Evolutionary conservation across 1,140 invertebrate genomes (phyloP).

Genomic region (Pissodes strobi): DNA sequence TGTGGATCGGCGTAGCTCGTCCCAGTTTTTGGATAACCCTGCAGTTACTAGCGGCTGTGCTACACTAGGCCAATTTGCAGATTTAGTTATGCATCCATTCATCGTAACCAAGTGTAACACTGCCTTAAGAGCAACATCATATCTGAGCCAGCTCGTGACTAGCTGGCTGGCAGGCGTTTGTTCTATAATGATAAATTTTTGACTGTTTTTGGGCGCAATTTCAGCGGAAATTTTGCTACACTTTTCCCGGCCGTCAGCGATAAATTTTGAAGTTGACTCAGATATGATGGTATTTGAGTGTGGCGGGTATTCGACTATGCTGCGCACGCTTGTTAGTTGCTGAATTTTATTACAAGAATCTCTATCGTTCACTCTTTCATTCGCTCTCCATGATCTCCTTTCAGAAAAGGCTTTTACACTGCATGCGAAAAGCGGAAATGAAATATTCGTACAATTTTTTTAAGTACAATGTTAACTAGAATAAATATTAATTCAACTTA

Average conservation of each 20-base stretch:
- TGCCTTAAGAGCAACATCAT: conserved; percentile 60
- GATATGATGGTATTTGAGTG: conserved; percentile 70
- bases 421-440: too few species aligned
- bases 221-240: conserved; percentile 42
- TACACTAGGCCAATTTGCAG: conserved; percentile 9
- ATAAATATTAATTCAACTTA: too few species aligned
- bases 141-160: conserved; percentile 63
- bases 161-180: conserved; percentile 36
- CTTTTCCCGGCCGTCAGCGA: conserved; percentile 56
- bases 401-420: too few species aligned
- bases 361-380: too few species aligned
- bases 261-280: conserved; percentile 61
- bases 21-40: conserved; percentile 60
- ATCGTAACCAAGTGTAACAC: conserved; percentile 21
- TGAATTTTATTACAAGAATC: too few species aligned
- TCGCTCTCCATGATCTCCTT: too few species aligned
- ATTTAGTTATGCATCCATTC: not conserved
- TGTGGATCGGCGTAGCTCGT: conserved; percentile 47
- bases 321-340: not conserved
- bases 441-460: too few species aligned
- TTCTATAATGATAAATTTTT: conserved; percentile 5
- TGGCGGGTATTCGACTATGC: conserved; percentile 61
- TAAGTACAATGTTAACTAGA: too few species aligned
- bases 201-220: conserved; percentile 25
- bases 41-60: conserved; percentile 43